These are phyloP conservation scores for Eubucco bourcierii DNA, from an alignment of 2,113 vertebrate species.

Conservation along the genomic window DNA sequence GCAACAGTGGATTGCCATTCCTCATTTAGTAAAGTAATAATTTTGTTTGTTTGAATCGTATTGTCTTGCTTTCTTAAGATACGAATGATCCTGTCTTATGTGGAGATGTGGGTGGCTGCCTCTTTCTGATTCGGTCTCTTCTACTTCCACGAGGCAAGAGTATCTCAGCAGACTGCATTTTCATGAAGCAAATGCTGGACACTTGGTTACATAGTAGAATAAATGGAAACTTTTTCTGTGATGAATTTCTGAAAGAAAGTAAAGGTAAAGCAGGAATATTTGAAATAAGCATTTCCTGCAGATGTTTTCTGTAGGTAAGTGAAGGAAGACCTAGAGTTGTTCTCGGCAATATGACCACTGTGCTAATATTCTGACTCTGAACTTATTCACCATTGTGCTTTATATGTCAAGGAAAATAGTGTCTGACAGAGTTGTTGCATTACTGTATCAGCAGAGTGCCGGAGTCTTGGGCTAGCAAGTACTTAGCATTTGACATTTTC, in stretches of 20 bases:
- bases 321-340: background rate
- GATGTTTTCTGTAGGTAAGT: background rate
- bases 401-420: background rate
- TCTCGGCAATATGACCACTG: accelerated
- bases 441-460: background rate
- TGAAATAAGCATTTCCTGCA: background rate
- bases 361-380: background rate
- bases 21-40: background rate
- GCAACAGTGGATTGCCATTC: background rate
- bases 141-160: background rate
- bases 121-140: background rate
- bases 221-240: background rate
- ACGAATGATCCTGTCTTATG: background rate
- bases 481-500: background rate
- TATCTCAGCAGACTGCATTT: background rate
- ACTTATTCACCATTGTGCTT: background rate
- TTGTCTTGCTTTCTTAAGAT: background rate
- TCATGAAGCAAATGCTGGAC: background rate
- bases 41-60: background rate
- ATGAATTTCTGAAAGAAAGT: background rate
- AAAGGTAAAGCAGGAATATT: background rate
- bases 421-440: background rate
- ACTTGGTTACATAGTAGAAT: background rate
- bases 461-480: background rate
- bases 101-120: background rate